phyloP scores from a whole-genome alignment of 1,140 invertebrate species.

The Sarcophaga peregrina region DNA sequence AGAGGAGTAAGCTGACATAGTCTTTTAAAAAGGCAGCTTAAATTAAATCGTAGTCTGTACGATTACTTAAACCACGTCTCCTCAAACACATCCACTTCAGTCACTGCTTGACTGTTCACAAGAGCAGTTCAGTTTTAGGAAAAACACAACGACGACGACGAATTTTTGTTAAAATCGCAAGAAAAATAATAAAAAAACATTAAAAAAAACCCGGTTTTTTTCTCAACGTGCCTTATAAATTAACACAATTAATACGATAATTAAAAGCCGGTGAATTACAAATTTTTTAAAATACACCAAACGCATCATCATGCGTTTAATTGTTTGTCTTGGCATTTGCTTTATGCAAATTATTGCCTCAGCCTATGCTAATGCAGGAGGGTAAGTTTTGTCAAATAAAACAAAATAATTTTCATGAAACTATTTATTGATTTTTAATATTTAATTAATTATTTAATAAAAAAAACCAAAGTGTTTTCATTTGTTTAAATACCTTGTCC shows the following conservation, averaged over 20 bases:
- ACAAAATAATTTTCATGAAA: neutral
- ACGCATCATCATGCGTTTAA: neutral
- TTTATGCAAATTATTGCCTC: neutral
- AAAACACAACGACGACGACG: no score
- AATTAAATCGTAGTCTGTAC: no score
- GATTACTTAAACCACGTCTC: no score
- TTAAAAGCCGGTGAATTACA: neutral
- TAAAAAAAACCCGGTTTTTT: no score
- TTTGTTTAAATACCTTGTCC: no score
- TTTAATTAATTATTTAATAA: neutral
- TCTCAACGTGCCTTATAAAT: no score
- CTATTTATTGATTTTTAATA: no score
- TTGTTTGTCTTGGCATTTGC: neutral
- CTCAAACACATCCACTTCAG: neutral
- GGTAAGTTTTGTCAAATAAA: neutral
- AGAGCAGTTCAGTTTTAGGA: neutral
- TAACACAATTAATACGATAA: neutral
- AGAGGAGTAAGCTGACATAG: no score
- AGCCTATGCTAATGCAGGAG: neutral
- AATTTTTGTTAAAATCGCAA: no score
- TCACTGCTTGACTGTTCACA: neutral
- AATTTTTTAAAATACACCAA: neutral
- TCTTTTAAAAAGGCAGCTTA: no score
- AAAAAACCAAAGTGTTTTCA: no score
- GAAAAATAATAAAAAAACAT: no score